Evolutionary conservation across 2,888 invertebrate species (phyloP).

Genomic region (Harpalus rufipes): DNA sequence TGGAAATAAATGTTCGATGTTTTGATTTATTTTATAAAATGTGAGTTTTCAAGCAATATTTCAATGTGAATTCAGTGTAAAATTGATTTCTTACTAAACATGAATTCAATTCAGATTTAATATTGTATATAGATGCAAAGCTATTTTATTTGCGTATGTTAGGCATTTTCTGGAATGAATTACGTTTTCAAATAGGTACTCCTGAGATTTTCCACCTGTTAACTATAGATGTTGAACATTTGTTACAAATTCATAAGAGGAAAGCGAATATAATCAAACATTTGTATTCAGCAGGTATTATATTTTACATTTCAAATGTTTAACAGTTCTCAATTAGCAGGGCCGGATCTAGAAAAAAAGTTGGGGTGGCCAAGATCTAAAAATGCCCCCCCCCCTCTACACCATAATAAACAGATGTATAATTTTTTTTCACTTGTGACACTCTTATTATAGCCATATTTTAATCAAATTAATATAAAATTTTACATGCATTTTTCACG

Average conservation of each 20-base stretch:
- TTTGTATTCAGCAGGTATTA: not conserved
- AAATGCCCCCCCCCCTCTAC: too few relatives aligned
- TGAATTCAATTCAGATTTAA: conserved; percentile 20
- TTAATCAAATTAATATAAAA: too few relatives aligned
- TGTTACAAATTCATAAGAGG: not conserved
- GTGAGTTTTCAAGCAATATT: not conserved
- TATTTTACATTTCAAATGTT: conserved; percentile 9
- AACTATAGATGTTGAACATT: not conserved
- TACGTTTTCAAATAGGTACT: not conserved
- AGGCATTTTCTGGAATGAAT: conserved; percentile 7
- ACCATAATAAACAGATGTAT: too few relatives aligned
- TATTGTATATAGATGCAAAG: conserved; percentile 2
- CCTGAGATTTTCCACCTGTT: not conserved
- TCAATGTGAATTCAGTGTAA: not conserved
- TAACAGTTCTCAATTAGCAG: too few relatives aligned
- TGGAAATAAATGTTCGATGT: not conserved
- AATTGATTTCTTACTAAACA: conserved; percentile 20
- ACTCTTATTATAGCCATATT: too few relatives aligned
- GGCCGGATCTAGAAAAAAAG: too few relatives aligned
- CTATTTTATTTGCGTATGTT: conserved; percentile 5
- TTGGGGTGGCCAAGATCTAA: too few relatives aligned
- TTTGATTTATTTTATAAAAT: conserved; percentile 9
- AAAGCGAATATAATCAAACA: not conserved
- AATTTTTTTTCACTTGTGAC: too few relatives aligned
- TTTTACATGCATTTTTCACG: too few relatives aligned